Evolutionary conservation across 2,888 invertebrate genomes (phyloP).

Genomic region (Creontiades dilutus): DNA sequence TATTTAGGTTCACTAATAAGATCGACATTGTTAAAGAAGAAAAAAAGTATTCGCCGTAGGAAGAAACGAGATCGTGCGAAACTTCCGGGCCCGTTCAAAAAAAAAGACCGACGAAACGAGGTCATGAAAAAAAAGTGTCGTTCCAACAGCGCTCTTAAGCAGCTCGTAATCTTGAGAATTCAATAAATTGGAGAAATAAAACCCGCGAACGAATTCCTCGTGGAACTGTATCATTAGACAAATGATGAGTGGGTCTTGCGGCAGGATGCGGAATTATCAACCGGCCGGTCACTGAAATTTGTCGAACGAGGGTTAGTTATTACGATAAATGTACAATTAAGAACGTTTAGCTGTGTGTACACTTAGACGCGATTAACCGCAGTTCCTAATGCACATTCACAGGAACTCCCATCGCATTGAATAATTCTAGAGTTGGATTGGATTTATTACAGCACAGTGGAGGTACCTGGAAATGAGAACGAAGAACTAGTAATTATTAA

Average conservation of each 20-base stretch:
- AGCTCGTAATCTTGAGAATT: not conserved
- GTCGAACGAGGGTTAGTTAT: constrained; percentile 16
- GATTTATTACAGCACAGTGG: constrained; percentile 40
- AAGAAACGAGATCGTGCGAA: not conserved
- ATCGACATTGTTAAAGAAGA: no score
- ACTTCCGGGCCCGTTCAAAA: not conserved
- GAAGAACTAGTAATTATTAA: constrained; percentile 26
- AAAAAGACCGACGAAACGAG: not conserved
- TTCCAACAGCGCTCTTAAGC: not conserved
- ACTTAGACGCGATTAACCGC: constrained; percentile 10
- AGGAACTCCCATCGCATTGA: constrained; percentile 17
- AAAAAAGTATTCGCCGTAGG: no score
- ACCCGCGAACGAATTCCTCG: not conserved
- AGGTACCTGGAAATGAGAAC: not conserved
- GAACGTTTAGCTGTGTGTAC: constrained; percentile 6
- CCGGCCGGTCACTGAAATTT: constrained; percentile 4
- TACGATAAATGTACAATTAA: constrained; percentile 49
- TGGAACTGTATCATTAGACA: constrained; percentile 1
- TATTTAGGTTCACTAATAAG: no score
- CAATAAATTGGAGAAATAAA: constrained; percentile 29
- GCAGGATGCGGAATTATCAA: not conserved
- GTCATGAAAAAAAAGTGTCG: constrained; percentile 9
- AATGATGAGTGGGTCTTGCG: not conserved
- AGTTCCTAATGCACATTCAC: constrained; percentile 24
- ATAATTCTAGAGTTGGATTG: constrained; percentile 1